These are phyloP conservation scores for Rhineura floridana DNA, from an alignment of 2,113 vertebrate species.

Conservation along the genomic window DNA sequence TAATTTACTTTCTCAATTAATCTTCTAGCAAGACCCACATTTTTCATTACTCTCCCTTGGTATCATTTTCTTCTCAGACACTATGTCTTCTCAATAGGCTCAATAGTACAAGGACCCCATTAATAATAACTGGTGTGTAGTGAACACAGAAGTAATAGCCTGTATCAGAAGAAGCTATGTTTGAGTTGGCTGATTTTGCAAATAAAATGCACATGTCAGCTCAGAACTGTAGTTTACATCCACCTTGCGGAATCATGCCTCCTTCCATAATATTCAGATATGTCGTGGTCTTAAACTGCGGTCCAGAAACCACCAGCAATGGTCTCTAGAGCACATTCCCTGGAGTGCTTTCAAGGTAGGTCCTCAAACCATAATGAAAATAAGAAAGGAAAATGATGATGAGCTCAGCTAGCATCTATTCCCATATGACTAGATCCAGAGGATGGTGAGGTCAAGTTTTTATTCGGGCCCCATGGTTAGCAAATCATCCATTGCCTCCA, in stretches of 20 bases:
- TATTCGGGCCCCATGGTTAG: not conserved
- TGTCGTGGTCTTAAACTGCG: not conserved
- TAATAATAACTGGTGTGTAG: conserved; percentile 21
- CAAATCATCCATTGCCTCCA: not conserved
- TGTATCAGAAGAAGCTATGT: not conserved
- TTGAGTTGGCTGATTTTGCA: not conserved
- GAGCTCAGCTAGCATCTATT: not conserved
- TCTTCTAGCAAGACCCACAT: conserved; percentile 5
- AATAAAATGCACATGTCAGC: conserved; percentile 12
- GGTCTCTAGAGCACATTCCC: not conserved
- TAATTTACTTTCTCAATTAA: not conserved
- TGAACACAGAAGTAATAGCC: not conserved
- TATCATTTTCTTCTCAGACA: not conserved
- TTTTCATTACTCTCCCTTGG: not conserved
- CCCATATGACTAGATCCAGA: not conserved
- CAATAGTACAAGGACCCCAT: not conserved
- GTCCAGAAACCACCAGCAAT: not conserved
- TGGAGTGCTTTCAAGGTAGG: not conserved
- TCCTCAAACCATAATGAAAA: not conserved
- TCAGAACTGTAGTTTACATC: not conserved
- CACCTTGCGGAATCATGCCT: not conserved
- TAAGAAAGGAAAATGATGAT: not conserved
- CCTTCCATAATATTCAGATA: not conserved
- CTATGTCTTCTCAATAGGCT: not conserved
- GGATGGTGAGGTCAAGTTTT: not conserved